Evolutionary conservation across 1,140 invertebrate species (phyloP).

Genomic region (Sycophila sp.): DNA sequence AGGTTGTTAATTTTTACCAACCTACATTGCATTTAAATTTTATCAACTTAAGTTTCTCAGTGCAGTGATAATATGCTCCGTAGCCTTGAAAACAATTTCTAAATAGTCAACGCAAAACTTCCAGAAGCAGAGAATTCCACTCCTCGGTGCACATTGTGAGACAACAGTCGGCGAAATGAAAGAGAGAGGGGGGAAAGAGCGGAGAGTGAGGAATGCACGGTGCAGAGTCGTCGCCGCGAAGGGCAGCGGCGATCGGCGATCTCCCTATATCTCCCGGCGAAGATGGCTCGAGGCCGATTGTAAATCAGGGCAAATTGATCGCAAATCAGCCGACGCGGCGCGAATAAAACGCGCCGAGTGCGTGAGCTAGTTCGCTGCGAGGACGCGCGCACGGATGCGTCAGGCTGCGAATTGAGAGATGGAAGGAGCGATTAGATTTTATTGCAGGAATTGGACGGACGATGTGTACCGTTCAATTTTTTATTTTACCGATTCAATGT

Average conservation of each 20-base stretch:
- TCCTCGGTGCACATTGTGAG: too few species aligned
- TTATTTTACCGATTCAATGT: too few species aligned
- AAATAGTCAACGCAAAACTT: too few species aligned
- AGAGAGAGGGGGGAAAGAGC: not conserved
- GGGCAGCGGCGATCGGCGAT: constrained; percentile 2
- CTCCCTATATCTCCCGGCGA: constrained; percentile 25
- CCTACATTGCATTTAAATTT: too few species aligned
- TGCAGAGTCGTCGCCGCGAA: not conserved
- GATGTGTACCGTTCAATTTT: too few species aligned
- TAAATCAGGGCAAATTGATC: constrained; percentile 66
- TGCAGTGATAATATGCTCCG: too few species aligned
- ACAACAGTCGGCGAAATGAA: too few species aligned
- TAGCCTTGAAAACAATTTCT: too few species aligned
- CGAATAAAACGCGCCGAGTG: not conserved
- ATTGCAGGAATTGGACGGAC: too few species aligned
- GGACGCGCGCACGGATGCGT: not conserved
- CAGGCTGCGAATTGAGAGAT: not conserved
- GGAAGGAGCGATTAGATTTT: not conserved
- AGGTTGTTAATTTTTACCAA: too few species aligned
- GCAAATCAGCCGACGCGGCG: constrained; percentile 54
- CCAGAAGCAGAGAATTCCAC: too few species aligned
- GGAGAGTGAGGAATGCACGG: not conserved
- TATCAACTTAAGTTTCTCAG: too few species aligned
- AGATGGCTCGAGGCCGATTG: constrained; percentile 54
- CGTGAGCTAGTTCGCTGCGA: not conserved